Conservation (phyloP, 1,140 invertebrate species). For the Araneus ventricosus region DNA sequence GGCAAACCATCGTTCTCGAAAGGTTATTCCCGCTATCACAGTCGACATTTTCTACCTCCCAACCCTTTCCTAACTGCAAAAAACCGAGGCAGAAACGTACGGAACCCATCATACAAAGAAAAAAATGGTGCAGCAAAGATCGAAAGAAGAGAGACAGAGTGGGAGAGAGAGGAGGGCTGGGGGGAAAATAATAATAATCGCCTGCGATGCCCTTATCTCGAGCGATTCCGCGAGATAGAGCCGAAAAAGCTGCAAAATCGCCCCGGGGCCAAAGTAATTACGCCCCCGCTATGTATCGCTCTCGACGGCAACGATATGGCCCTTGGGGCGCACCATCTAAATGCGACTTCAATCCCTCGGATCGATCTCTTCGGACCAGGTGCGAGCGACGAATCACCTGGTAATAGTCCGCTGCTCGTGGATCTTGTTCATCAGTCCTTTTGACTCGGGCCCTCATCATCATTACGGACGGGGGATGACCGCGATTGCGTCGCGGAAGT, state of each 20-base stretch:
- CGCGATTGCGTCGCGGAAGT: conserved; percentile 41
- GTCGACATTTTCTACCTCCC: neutral
- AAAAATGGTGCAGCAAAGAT: neutral
- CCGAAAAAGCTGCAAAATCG: conserved; percentile 17
- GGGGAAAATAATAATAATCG: conserved; percentile 8
- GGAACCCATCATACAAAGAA: neutral
- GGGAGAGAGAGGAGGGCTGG: no score
- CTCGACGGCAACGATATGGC: conserved; percentile 22
- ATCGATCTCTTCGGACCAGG: conserved; percentile 35
- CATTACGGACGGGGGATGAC: conserved; percentile 20
- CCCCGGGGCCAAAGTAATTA: conserved; percentile 53
- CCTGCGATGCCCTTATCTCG: conserved; percentile 17
- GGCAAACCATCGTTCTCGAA: neutral
- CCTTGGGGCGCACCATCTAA: conserved; percentile 19
- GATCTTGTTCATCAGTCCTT: conserved; percentile 20
- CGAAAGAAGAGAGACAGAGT: neutral
- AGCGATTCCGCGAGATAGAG: conserved; percentile 35
- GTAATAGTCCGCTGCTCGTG: neutral
- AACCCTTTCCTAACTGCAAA: conserved; percentile 22
- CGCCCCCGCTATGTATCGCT: conserved; percentile 22
- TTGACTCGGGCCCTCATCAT: conserved; percentile 6
- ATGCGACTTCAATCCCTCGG: conserved; percentile 54
- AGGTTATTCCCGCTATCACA: conserved; percentile 45
- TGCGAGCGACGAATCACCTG: conserved; percentile 23
- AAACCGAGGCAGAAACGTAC: neutral